Percentiles rank a stretch among this genome's conserved stretches.
Conservation (phyloP, 2,888 invertebrate species). For the Lamellibrachia columna region DNA sequence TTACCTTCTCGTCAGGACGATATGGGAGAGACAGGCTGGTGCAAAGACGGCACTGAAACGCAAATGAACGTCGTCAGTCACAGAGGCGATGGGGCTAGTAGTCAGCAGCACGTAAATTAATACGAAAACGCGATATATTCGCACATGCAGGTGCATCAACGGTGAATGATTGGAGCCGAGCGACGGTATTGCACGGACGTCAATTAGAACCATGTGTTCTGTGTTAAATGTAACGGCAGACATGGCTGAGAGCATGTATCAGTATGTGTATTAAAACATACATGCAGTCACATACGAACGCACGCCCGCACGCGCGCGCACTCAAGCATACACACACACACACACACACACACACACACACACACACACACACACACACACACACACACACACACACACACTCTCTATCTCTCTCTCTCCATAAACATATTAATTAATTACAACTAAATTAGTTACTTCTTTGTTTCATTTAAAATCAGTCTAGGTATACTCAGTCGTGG, state of each 20-base stretch:
- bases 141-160: not conserved
- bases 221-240: not conserved
- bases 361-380: not conserved
- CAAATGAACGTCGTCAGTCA: constrained; percentile 18
- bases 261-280: too few species aligned
- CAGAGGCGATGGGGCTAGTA: not conserved
- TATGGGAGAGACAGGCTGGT: constrained; percentile 92
- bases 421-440: too few species aligned
- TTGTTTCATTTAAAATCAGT: too few species aligned
- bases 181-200: not conserved
- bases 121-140: not conserved
- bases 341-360: not conserved
- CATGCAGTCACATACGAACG: not conserved
- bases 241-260: too few species aligned
- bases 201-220: not conserved
- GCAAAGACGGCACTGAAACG: constrained; percentile 81
- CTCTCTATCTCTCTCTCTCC: not conserved
- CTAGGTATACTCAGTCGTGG: too few species aligned
- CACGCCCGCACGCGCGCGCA: not conserved
- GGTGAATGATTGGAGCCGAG: not conserved
- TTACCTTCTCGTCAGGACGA: constrained; percentile 78
- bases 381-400: not conserved
- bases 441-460: too few species aligned
- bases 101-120: not conserved
- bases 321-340: too few species aligned